Evolutionary conservation across 2,113 vertebrate genomes (phyloP).

Genomic region (Muntiacus reevesi): DNA sequence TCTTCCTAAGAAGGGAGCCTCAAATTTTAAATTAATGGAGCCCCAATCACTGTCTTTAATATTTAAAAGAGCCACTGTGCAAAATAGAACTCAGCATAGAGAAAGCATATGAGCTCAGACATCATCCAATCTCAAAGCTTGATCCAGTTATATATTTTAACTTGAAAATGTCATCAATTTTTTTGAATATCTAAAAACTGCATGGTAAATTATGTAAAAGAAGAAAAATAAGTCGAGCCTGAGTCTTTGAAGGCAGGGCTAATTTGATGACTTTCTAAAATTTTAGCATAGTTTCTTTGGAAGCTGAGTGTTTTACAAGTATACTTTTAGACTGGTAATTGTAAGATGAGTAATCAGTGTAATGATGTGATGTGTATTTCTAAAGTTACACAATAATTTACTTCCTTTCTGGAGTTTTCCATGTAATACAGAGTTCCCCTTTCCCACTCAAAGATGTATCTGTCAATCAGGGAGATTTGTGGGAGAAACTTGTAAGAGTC

Average conservation of each 20-base stretch:
- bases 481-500: slow-evolving; percentile 47
- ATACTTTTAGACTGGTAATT: not conserved
- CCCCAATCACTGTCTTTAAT: not conserved
- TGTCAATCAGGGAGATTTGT: slow-evolving; percentile 43
- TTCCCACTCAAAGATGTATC: slow-evolving; percentile 32
- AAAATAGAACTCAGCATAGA: not conserved
- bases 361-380: not conserved
- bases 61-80: not conserved
- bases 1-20: not conserved
- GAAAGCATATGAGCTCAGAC: not conserved
- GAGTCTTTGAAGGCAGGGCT: not conserved
- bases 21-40: not conserved
- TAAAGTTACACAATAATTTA: slow-evolving; percentile 24
- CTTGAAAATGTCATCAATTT: not conserved
- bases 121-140: not conserved
- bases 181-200: not conserved
- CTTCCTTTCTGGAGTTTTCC: not conserved
- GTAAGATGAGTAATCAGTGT: not conserved
- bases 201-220: not conserved
- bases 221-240: not conserved
- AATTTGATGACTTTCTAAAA: not conserved
- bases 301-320: not conserved
- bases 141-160: not conserved
- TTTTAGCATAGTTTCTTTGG: not conserved
- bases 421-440: not conserved